Evolutionary conservation across 37 sponge, comb jelly and placozoan genomes (phyloP).

Genomic region (Lycopodina hypogea): DNA sequence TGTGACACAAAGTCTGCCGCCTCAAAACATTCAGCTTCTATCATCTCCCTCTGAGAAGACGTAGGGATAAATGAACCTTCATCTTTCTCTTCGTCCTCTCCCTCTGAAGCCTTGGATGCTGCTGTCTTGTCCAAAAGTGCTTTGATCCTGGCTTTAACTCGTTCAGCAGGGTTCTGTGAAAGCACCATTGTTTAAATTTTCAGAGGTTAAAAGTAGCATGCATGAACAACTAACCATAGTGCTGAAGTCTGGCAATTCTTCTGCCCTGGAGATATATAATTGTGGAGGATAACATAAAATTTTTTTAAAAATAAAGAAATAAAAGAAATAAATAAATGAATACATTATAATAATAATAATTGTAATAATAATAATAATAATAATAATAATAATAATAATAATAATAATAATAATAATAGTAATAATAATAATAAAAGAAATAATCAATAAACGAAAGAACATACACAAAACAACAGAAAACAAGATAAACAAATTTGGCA

Average conservation of each 20-base stretch:
- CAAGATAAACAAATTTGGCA: too few species aligned
- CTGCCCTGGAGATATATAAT: not conserved
- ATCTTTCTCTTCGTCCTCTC: not conserved
- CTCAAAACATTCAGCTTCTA: constrained; percentile 23
- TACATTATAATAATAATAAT: too few species aligned
- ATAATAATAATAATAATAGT: too few species aligned
- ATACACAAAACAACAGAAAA: too few species aligned
- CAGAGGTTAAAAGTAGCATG: not conserved
- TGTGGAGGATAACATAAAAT: too few species aligned
- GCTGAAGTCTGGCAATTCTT: constrained; percentile 15
- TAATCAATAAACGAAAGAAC: too few species aligned
- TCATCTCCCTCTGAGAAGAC: constrained; percentile 13
- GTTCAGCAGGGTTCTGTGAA: constrained; percentile 39
- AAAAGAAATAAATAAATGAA: too few species aligned
- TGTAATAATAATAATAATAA: too few species aligned
- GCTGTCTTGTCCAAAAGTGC: constrained; percentile 28
- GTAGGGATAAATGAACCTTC: not conserved
- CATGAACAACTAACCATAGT: constrained; percentile 23
- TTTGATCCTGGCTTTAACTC: constrained; percentile 41
- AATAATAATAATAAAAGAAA: too few species aligned
- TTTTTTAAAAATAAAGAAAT: too few species aligned
- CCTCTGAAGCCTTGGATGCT: not conserved
- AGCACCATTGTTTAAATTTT: not conserved
- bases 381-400: too few species aligned
- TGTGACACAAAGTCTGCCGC: constrained; percentile 26